Base-by-base conservation (phyloP, 1,140 invertebrate species). In the Heterodera carotae region DNA sequence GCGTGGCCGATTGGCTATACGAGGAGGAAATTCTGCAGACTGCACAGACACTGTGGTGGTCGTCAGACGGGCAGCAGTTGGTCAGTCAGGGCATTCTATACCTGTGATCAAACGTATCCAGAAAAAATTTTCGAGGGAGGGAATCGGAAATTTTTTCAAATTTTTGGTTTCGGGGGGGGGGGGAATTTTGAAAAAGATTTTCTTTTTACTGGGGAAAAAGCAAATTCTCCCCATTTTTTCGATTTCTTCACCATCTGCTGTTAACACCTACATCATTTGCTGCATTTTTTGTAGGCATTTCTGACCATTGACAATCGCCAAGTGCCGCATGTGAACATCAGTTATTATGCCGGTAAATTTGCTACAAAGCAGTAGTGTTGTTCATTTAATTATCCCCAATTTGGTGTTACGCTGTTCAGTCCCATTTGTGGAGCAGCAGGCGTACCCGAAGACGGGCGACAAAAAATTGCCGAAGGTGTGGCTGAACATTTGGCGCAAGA, bases 1-100 rank as follows among this genome's bases (percentile, higher is more conserved):
- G 82, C 53, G 56, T 86, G 29, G 79, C 87, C n/a, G 83, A 86
- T 79, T 87, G 85, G 85, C 53, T 85, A 15, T 88, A 87, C 67
- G 82, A 87, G 69, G 85, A 87, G 62, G 85, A 87, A 62, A 83
- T 85, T 62, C 76, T 84, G 48, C 73, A 75, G 36, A 83, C 59
- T 39, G 76, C 68, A 27, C 68, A 86, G 43, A 84, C 85, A 6
- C n/a, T 86, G 18, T 88, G 85, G 85, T 87, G 85, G 85, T 82
- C 86, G 27, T 48, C 64, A 25, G 60, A 73, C 60, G 85, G 86
- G 15, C 29, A 82, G 48, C 59, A 76, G 15, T 29, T 87, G 1
- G 48, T 56, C 0, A 22, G 48, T 56, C 15, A 53, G 12, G 15
- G 15, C 15, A 0, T 53, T 18, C n/a, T n/a, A n/a, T n/a, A n/a